These are phyloP conservation scores for Galbula dea DNA, from an alignment of 2,113 vertebrate genomes.

Conservation along the genomic window DNA sequence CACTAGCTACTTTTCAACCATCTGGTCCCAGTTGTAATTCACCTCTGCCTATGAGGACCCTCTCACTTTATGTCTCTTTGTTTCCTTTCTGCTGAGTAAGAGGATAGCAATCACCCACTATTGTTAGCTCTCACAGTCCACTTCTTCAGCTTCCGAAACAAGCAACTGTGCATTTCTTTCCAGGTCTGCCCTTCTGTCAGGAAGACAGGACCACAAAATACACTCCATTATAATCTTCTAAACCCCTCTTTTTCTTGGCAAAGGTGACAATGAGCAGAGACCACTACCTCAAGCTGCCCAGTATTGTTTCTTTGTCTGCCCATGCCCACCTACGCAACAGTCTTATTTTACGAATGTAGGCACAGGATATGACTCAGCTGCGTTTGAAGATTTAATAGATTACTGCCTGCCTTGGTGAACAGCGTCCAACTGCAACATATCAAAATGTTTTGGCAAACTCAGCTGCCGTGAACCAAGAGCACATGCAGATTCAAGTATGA, in stretches of 20 bases:
- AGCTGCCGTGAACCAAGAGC: not conserved
- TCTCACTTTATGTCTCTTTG: not conserved
- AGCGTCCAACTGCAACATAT: not conserved
- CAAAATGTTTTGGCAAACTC: not conserved
- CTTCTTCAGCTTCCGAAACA: not conserved
- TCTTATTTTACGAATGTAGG: not conserved
- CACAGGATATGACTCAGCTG: not conserved
- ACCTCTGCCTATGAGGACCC: not conserved
- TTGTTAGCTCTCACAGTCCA: not conserved
- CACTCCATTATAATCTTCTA: not conserved
- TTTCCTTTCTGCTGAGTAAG: not conserved
- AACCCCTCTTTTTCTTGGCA: not conserved
- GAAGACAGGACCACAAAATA: not conserved
- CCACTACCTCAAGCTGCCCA: too few relatives aligned
- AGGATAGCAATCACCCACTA: not conserved
- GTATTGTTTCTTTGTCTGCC: not conserved
- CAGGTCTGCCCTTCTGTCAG: not conserved
- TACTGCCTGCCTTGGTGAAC: not conserved
- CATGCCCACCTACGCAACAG: not conserved
- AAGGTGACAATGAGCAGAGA: not conserved
- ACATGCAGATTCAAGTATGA: not conserved
- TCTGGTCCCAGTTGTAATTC: not conserved
- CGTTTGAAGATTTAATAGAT: not conserved
- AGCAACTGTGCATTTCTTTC: not conserved
- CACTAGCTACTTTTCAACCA: not conserved